Evolutionary conservation across 23 tunicate genomes (phyloP), one percentile per base, ranked within the genome.

Genomic region (Phallusia fumigata): DNA sequence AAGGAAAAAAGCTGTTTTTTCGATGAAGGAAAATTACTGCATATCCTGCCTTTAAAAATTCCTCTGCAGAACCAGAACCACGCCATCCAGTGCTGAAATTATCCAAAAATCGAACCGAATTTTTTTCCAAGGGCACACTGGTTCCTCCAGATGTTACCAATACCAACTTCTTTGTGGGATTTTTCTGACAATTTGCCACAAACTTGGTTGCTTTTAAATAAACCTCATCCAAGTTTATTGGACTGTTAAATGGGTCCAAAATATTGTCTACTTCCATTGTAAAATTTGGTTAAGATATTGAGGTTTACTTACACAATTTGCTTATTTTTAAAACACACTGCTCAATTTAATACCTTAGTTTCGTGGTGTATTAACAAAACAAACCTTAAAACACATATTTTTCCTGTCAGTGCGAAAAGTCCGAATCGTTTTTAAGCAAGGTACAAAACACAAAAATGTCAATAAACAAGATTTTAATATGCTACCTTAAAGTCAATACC

Each of bases 41-140:
- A 73, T 88, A 94, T 15, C 84, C 94, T 31, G 28, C 21, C 30
- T 58, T 50, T 19, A 94, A 77, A 79, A 94, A 94, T 18, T 94
- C 58, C 65, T 94, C 98, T 19, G 88, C 88, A 33, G 98, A 88
- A 51, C 64, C 28, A n/a, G 99, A 87, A 36, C 99, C 99, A 73
- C 99, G 85, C 50, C 74, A 40, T 33, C 99, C 99, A 45, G 90
- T 96, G 83, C 96, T 90, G 53, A 96, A 96, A 83, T 96, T 96
- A 35, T 96, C 99, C 33, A 96, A 69, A 65, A 33, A 72, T 19
- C 99, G 80, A 8, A 96, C 91, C 0, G 82, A 31, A 50, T 82
- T 85, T 82, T 75, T 65, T 73, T 96, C 99, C 78, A 96, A 49
- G 19, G 88, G 88, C 22, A 91, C 96, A 21, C 65, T 24, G 22